phyloP scores from a whole-genome alignment of 2,113 vertebrate genomes.

The Oncorhynchus gorbuscha region DNA sequence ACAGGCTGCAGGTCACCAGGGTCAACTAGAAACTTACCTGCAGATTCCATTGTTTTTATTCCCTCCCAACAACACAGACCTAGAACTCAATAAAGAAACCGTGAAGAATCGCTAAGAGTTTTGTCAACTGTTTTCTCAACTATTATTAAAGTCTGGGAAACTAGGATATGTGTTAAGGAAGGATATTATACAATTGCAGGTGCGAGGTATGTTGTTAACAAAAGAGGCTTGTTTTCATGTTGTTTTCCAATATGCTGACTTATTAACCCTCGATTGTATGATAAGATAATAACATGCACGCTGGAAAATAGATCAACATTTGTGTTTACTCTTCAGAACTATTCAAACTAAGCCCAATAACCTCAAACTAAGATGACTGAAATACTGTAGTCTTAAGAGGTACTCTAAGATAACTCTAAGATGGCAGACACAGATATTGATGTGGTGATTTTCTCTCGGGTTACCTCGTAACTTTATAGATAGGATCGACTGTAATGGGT shows the following conservation, averaged over 20 bases:
- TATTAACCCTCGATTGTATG: background rate
- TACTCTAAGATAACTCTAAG: too few relatives aligned
- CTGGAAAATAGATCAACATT: background rate
- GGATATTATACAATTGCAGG: background rate
- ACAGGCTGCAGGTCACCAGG: too few relatives aligned
- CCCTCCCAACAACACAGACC: background rate
- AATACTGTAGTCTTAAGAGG: too few relatives aligned
- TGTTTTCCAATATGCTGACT: background rate
- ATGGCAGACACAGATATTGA: background rate
- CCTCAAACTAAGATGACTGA: too few relatives aligned
- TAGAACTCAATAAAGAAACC: background rate
- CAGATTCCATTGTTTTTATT: background rate
- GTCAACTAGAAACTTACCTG: constrained; percentile 15
- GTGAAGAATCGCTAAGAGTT: too few relatives aligned
- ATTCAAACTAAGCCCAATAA: too few relatives aligned
- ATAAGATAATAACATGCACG: background rate
- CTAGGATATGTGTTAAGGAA: background rate
- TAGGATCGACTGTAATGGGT: background rate
- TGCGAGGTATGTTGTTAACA: background rate
- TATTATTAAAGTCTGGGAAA: too few relatives aligned
- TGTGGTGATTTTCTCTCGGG: background rate
- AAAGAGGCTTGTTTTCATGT: background rate
- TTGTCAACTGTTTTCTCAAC: background rate
- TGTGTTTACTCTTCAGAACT: too few relatives aligned
- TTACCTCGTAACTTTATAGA: background rate